Evolutionary conservation across 2,797 vertebrate species (phyloP).

Genomic region (Tarsius wallacei): DNA sequence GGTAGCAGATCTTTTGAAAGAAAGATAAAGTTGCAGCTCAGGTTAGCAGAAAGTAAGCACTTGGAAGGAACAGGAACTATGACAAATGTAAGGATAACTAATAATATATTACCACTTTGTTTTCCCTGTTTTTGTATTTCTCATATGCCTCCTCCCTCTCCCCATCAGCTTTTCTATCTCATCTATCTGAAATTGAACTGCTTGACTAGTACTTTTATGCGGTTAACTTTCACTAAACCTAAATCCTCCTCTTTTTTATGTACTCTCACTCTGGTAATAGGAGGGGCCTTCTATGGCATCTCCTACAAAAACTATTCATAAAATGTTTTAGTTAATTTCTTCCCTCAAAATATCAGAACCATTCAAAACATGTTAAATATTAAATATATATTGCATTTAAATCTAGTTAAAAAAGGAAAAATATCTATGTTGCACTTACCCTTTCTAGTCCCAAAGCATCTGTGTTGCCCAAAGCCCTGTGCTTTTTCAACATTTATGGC

Average conservation of each 20-base stretch:
- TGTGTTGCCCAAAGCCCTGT: neutral
- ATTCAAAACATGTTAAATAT: neutral
- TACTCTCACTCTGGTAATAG: neutral
- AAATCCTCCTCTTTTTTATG: neutral
- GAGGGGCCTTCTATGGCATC: neutral
- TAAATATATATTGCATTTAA: constrained; percentile 20
- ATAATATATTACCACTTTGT: neutral
- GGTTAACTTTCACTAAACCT: neutral
- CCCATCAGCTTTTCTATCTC: neutral
- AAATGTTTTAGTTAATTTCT: neutral
- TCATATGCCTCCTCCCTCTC: neutral
- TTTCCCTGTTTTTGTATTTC: neutral
- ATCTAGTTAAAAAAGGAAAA: constrained; percentile 7
- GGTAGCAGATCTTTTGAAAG: neutral
- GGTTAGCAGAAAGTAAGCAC: neutral
- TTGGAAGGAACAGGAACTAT: neutral
- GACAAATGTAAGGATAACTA: neutral
- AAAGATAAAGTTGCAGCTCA: neutral
- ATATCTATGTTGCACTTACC: neutral
- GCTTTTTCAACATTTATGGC: constrained; percentile 4
- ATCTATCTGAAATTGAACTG: neutral
- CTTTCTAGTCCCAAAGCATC: constrained; percentile 17
- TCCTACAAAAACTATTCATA: neutral
- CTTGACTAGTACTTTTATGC: neutral
- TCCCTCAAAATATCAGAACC: neutral